Evolutionary conservation across 1,140 invertebrate genomes (phyloP).

Genomic region (Plutomurus gul): DNA sequence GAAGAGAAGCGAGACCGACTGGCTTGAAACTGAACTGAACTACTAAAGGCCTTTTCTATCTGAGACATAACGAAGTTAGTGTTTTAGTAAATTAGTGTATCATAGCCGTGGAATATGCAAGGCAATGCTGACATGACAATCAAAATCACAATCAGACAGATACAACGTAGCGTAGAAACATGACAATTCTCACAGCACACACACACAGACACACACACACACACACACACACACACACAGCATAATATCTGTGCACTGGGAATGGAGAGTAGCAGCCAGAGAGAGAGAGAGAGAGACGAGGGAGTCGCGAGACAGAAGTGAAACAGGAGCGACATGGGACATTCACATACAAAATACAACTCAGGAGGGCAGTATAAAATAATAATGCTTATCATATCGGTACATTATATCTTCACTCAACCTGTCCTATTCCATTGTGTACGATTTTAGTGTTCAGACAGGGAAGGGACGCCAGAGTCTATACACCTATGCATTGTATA

Average conservation of each 20-base stretch:
- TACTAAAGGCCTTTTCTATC: constrained; percentile 13
- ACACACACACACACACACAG: neutral
- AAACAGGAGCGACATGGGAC: constrained; percentile 25
- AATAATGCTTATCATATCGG: constrained; percentile 26
- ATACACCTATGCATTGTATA: too few species aligned
- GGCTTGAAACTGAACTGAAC: neutral
- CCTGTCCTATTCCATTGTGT: too few species aligned
- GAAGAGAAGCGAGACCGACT: neutral
- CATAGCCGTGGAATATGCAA: constrained; percentile 12
- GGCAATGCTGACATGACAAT: constrained; percentile 28
- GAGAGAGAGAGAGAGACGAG: neutral
- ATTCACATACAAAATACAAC: constrained; percentile 24
- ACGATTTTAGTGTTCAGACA: too few species aligned
- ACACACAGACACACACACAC: neutral
- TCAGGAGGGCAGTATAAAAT: constrained; percentile 28
- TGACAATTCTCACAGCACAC: neutral
- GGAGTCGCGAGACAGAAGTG: neutral
- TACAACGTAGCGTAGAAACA: constrained; percentile 13
- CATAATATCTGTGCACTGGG: neutral
- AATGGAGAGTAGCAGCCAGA: neutral
- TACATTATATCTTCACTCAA: constrained; percentile 25
- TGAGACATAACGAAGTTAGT: constrained; percentile 20
- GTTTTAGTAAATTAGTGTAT: constrained; percentile 30
- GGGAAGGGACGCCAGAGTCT: too few species aligned
- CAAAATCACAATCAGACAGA: constrained; percentile 29